A percentile compares a stretch with the other conserved stretches of the same genome.
Evolutionary conservation across 2,888 invertebrate species (phyloP).

Genomic region (Cenopis cana): DNA sequence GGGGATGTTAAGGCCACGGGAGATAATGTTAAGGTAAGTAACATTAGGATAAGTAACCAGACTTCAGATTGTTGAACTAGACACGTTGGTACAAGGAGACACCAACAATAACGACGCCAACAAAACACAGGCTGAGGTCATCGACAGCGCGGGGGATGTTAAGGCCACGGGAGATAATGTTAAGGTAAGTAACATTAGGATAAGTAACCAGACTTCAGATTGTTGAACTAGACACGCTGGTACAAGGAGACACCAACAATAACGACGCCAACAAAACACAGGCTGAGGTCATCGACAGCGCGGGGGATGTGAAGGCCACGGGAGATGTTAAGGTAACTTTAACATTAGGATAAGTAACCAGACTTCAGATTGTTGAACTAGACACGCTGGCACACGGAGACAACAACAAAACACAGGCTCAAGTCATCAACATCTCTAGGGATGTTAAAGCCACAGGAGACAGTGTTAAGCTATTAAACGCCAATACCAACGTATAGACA

Average conservation of each 20-base stretch:
- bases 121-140: slow-evolving; percentile 36
- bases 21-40: slow-evolving; percentile 34
- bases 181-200: slow-evolving; percentile 5
- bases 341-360: no score
- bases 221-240: slow-evolving; percentile 51
- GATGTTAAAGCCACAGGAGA: no score
- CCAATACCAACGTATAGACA: no score
- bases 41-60: no score
- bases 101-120: slow-evolving; percentile 61
- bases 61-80: slow-evolving; percentile 56
- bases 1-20: slow-evolving; percentile 22
- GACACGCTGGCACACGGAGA: no score
- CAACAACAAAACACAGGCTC: no score
- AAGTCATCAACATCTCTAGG: no score
- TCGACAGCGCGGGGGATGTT: slow-evolving; percentile 44
- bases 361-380: no score
- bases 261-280: slow-evolving; percentile 55
- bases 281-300: slow-evolving; percentile 43
- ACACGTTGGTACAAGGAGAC: slow-evolving; percentile 49
- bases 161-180: slow-evolving; percentile 30
- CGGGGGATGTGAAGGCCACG: slow-evolving; percentile 25
- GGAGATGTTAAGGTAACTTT: slow-evolving; percentile 19
- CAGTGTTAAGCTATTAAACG: no score
- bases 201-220: no score
- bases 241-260: no score